Conservation (phyloP, 2,888 invertebrate species). For the Mystacides longicornis region DNA sequence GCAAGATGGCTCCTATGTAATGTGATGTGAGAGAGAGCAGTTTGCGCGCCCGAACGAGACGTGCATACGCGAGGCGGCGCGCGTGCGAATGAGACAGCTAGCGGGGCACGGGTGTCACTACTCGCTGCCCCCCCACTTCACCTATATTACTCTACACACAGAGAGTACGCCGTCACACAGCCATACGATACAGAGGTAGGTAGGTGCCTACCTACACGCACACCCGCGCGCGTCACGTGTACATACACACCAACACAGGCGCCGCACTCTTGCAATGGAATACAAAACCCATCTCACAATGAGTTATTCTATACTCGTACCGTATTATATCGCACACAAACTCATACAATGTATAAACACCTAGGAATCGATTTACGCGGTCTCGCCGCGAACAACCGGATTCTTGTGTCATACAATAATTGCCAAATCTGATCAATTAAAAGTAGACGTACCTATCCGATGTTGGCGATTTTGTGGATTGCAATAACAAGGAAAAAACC, state of each 20-base stretch:
- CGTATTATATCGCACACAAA: not conserved
- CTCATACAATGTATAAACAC: not conserved
- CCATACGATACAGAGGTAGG: constrained; percentile 14
- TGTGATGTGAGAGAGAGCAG: constrained; percentile 21
- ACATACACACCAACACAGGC: not conserved
- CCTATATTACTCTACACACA: constrained; percentile 14
- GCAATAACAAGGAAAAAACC: too few species aligned
- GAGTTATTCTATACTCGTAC: constrained; percentile 14
- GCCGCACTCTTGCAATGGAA: constrained; percentile 12
- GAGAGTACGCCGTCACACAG: constrained; percentile 3
- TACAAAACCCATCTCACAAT: constrained; percentile 17
- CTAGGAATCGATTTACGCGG: not conserved
- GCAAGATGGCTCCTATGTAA: constrained; percentile 24
- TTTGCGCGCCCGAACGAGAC: constrained; percentile 9
- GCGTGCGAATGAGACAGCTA: not conserved
- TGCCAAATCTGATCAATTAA: too few species aligned
- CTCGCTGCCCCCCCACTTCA: constrained; percentile 16
- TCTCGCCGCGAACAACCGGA: not conserved
- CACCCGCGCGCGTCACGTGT: not conserved
- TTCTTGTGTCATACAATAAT: too few species aligned
- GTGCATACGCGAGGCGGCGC: not conserved
- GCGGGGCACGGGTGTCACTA: constrained; percentile 20
- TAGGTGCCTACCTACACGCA: not conserved
- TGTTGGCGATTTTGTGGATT: too few species aligned
- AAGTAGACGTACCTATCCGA: too few species aligned